phyloP scores from a whole-genome alignment of 1,140 invertebrate species.

The Cydia fagiglandana region DNA sequence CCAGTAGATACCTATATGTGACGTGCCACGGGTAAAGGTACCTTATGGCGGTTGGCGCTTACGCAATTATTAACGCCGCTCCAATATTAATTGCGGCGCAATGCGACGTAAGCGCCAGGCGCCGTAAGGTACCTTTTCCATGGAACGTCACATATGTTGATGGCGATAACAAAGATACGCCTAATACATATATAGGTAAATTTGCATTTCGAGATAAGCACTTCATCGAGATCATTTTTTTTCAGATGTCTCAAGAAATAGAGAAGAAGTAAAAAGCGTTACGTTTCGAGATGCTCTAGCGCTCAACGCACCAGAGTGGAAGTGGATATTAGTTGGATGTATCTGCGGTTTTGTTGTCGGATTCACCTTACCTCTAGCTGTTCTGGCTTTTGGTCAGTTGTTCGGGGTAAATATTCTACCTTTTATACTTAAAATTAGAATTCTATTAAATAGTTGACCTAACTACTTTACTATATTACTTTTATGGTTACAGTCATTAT shows the following conservation, averaged over 20 bases:
- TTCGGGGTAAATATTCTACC: constrained; percentile 75
- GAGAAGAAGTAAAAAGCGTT: constrained; percentile 18
- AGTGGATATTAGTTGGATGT: constrained; percentile 82
- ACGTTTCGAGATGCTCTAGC: constrained; percentile 77
- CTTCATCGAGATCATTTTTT: neutral
- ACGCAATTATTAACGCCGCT: too few species aligned
- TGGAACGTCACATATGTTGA: too few species aligned
- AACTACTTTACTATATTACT: neutral
- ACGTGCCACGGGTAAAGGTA: too few species aligned
- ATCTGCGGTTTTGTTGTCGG: constrained; percentile 84
- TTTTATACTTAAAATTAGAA: constrained; percentile 1
- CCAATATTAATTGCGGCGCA: too few species aligned
- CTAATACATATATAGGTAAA: too few species aligned
- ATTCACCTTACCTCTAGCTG: constrained; percentile 85
- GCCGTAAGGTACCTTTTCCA: too few species aligned
- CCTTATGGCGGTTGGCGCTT: too few species aligned
- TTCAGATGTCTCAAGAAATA: neutral
- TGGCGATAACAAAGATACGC: too few species aligned
- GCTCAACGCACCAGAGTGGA: constrained; percentile 86
- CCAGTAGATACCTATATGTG: too few species aligned
- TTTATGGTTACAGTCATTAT: constrained; percentile 46
- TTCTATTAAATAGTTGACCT: too few species aligned
- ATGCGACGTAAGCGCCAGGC: too few species aligned
- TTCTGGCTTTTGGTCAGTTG: constrained; percentile 89
- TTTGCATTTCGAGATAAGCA: too few species aligned